Evolutionary conservation across 1,140 invertebrate genomes (phyloP).

Genomic region (Trialeurodes vaporariorum): DNA sequence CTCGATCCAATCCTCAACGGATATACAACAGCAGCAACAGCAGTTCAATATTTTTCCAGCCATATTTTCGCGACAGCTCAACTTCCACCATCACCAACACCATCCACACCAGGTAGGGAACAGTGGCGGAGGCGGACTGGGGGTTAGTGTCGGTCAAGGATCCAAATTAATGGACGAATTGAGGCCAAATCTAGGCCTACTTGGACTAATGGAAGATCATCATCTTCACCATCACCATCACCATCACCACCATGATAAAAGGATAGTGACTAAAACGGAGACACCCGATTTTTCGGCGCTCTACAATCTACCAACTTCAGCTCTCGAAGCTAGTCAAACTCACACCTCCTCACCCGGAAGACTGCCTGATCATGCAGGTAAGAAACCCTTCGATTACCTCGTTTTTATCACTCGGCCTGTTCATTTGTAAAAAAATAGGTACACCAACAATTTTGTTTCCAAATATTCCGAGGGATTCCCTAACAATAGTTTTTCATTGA

Average conservation of each 20-base stretch:
- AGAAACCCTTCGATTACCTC: too few species aligned
- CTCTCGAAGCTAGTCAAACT: conserved; percentile 31
- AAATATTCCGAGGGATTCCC: too few species aligned
- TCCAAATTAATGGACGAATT: conserved; percentile 68
- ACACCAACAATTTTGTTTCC: too few species aligned
- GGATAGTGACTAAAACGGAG: conserved; percentile 35
- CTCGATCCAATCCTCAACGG: conserved; percentile 9
- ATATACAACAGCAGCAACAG: conserved; percentile 39
- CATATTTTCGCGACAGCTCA: conserved; percentile 73
- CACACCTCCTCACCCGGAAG: conserved; percentile 43
- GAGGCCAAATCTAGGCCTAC: conserved; percentile 61
- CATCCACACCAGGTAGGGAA: conserved; percentile 15
- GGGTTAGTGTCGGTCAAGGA: conserved; percentile 8
- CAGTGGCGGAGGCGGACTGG: background rate
- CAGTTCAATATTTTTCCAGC: conserved; percentile 84
- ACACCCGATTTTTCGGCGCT: conserved; percentile 67
- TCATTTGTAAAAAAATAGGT: too few species aligned
- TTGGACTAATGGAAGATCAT: conserved; percentile 67
- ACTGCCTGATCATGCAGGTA: conserved; percentile 46
- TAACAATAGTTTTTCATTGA: too few species aligned
- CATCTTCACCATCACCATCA: conserved; percentile 45
- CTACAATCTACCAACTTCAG: conserved; percentile 40
- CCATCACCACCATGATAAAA: conserved; percentile 30
- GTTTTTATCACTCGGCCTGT: too few species aligned
- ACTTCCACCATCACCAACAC: conserved; percentile 41